phyloP scores from a whole-genome alignment of 2,797 vertebrate species.

The Vultur gryphus region DNA sequence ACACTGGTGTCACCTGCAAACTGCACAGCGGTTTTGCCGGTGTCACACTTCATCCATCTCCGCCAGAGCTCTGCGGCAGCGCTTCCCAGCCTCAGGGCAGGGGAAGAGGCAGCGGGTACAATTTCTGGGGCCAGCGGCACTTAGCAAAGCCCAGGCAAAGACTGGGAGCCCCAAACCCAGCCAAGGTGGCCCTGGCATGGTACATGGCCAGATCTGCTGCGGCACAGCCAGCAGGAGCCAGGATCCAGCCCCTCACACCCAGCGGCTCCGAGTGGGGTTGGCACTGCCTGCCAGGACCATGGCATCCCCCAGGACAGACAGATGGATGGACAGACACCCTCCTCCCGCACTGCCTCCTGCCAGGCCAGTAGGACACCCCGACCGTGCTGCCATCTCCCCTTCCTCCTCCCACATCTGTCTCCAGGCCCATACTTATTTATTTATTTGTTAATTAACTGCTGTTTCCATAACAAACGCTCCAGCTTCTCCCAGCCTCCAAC shows the following conservation, averaged over 20 bases:
- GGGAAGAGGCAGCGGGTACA: rapidly evolving
- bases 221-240: not conserved
- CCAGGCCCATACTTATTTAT: constrained; percentile 53
- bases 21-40: not conserved
- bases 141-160: not conserved
- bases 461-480: constrained; percentile 71
- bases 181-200: rapidly evolving
- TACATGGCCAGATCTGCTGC: rapidly evolving
- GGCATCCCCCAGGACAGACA: not conserved
- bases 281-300: rapidly evolving
- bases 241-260: not conserved
- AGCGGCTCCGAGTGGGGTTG: rapidly evolving
- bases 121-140: rapidly evolving
- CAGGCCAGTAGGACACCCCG: not conserved
- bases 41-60: not conserved
- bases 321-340: not conserved
- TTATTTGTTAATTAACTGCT: constrained; percentile 71
- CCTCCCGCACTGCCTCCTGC: rapidly evolving
- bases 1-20: not conserved
- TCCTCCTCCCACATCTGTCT: constrained; percentile 18
- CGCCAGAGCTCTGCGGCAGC: rapidly evolving
- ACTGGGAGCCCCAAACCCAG: rapidly evolving
- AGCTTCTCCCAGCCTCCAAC: constrained; percentile 68
- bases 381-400: not conserved
- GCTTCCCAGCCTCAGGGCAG: rapidly evolving